Conservation (phyloP, 2,113 vertebrate genomes). For the Spilogale gracilis region DNA sequence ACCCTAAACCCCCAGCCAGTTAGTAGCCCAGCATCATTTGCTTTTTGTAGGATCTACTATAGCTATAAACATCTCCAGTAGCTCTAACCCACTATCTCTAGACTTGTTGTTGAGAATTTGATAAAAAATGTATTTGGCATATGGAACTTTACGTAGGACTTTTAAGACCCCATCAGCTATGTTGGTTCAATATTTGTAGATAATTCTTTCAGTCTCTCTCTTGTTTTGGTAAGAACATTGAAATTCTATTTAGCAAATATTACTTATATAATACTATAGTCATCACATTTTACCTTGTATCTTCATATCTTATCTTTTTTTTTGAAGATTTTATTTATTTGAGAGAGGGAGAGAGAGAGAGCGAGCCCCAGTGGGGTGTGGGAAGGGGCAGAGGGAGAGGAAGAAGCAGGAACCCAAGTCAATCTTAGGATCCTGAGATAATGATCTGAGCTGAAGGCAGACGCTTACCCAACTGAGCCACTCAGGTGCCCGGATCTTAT, state of each 20-base stretch:
- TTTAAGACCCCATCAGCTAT: not conserved
- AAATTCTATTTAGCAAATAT: not conserved
- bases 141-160: slow-evolving; percentile 34
- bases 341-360: no score
- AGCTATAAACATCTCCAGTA: not conserved
- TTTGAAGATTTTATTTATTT: no score
- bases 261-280: not conserved
- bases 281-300: not conserved
- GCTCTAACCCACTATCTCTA: not conserved
- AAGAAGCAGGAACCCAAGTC: no score
- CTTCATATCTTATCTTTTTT: not conserved
- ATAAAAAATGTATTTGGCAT: not conserved
- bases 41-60: not conserved
- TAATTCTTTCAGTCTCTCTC: not conserved
- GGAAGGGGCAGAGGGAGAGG: no score
- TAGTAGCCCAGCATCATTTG: not conserved
- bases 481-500: not conserved
- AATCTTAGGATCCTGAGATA: no score
- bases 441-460: no score
- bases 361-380: no score
- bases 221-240: not conserved
- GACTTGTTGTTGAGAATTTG: not conserved
- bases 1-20: no score
- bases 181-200: not conserved
- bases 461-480: no score